A percentile compares a stretch with the other conserved stretches of the same genome.
phyloP scores from a whole-genome alignment of 2,888 invertebrate genomes.

The Hypomecis punctinalis region DNA sequence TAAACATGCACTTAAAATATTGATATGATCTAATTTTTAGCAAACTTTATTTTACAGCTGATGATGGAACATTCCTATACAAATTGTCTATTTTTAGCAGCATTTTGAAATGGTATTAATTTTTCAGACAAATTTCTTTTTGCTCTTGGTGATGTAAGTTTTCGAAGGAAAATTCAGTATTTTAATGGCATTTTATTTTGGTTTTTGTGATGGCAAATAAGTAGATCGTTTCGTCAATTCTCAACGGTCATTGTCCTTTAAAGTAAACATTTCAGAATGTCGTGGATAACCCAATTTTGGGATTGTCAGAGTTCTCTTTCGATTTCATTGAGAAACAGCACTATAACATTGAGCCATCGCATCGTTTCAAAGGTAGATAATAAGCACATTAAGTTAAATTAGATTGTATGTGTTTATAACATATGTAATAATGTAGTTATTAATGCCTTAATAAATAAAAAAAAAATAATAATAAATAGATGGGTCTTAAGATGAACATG shows the following conservation, averaged over 20 bases:
- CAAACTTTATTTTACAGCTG: slow-evolving; percentile 38
- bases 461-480: too few species aligned
- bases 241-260: slow-evolving; percentile 39
- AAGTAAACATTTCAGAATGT: slow-evolving; percentile 14
- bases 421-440: too few species aligned
- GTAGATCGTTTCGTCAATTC: slow-evolving; percentile 43
- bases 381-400: too few species aligned
- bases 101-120: slow-evolving; percentile 7
- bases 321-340: slow-evolving; percentile 6
- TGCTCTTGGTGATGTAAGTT: slow-evolving; percentile 9
- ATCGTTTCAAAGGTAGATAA: too few species aligned
- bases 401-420: too few species aligned
- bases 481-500: too few species aligned
- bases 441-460: too few species aligned
- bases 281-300: slow-evolving; percentile 34
- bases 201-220: slow-evolving; percentile 27
- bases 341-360: too few species aligned
- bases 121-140: slow-evolving; percentile 9
- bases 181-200: slow-evolving; percentile 24
- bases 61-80: not conserved
- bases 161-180: slow-evolving; percentile 1
- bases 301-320: slow-evolving; percentile 23
- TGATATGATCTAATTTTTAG: slow-evolving; percentile 54
- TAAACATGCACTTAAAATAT: slow-evolving; percentile 42
- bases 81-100: not conserved